These are phyloP conservation scores for Dryas iulia DNA, from an alignment of 1,140 invertebrate species.

Conservation along the genomic window DNA sequence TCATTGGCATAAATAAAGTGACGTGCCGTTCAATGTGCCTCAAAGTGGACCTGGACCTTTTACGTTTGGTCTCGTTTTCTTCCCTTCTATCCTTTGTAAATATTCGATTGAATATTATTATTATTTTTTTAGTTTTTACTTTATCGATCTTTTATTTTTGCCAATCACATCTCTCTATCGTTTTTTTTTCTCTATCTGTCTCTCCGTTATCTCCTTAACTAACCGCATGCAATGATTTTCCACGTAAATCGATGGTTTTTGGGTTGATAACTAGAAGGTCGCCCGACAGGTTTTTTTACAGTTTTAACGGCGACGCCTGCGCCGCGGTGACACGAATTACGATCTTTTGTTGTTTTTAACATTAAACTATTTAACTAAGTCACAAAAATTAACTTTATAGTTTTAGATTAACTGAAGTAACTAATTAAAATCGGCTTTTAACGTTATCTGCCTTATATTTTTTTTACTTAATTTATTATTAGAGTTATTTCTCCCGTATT, in stretches of 20 bases:
- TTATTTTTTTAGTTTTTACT: conserved; percentile 22
- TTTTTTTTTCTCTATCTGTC: conserved; percentile 41
- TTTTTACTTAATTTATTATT: not conserved
- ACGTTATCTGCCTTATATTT: not conserved
- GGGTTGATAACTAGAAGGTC: conserved; percentile 62
- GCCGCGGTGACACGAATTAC: conserved; percentile 45
- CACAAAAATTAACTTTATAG: not conserved
- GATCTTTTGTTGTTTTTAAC: conserved; percentile 49
- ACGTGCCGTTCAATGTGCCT: conserved; percentile 66
- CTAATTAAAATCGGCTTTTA: not conserved
- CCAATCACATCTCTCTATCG: conserved; percentile 69
- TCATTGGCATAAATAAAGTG: conserved; percentile 77
- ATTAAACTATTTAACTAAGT: conserved; percentile 6
- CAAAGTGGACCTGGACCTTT: conserved; percentile 52
- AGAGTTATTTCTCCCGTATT: not conserved
- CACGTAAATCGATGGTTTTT: conserved; percentile 51
- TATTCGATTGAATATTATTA: conserved; percentile 53
- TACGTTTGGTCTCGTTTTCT: conserved; percentile 45
- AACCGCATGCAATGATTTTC: conserved; percentile 63
- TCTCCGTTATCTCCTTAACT: conserved; percentile 37
- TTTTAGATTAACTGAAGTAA: not conserved
- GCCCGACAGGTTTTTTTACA: conserved; percentile 71
- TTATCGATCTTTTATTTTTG: conserved; percentile 66
- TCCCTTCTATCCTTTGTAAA: conserved; percentile 52
- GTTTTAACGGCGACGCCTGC: conserved; percentile 65